Evolutionary conservation across 2,113 vertebrate genomes (phyloP), one percentile per base, ranked within the genome.

Genomic region (Hassar affinis): DNA sequence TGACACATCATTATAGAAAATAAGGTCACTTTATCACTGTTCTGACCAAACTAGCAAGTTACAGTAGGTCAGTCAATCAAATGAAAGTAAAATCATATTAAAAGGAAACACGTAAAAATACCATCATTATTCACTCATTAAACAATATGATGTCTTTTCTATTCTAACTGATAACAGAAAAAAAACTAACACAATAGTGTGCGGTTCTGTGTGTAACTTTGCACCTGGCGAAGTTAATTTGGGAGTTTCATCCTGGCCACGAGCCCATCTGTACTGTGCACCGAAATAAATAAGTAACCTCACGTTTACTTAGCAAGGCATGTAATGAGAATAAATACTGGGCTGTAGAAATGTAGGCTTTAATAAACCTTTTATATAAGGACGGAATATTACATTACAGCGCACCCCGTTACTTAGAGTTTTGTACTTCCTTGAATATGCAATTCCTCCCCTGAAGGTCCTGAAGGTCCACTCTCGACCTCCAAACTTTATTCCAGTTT

Each of bases 171-270:
- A 79, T 52, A 52, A 35, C 6, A 71, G 2, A 33, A 59, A 78
- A 77, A 18, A n/a, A 22, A 64, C 6, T 59, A 59, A 17, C 6
- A 20, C 3, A n/a, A 51, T 30, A 77, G 20, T 57, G 47, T 54
- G 35, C 25, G 61, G 30, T 80, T 80, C 62, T 69, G 14, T 5
- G 57, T 80, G 75, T 66, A 80, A 62, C 72, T 77, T 59, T 45
- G 59, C 84, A 85, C 69, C 84, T 76, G 78, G 71, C 84, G 77
- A 57, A 78, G 84, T 35, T 59, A 56, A 76, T 80, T 80, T 85
- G 0, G 45, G 68, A 64, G 30, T 30, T 33, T 61, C 47, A 33
- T 35, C 11, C 18, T 47, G 47, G 47, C 78, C 79, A 85, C 59
- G 76, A 81, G 15, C 57, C 57, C 57, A 27, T 27, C 38, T 80